Percentiles rank a stretch among this genome's conserved stretches.
Evolutionary conservation across 2,113 vertebrate species (phyloP).

Genomic region (Chitala chitala): DNA sequence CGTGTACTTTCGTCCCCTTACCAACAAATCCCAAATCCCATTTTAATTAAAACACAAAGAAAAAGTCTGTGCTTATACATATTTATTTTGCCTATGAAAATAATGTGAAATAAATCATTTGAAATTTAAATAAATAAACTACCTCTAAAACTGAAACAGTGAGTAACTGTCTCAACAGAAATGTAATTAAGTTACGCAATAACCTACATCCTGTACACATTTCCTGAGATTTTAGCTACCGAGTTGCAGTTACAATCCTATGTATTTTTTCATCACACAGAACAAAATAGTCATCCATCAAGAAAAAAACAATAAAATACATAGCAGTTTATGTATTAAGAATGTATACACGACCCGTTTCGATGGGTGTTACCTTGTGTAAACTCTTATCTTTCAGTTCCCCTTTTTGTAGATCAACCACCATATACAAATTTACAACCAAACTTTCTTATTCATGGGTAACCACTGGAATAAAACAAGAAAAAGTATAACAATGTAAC

Average conservation of each 20-base stretch:
- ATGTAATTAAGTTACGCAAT: constrained; percentile 63
- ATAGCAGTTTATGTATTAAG: too few relatives aligned
- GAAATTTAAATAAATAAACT: constrained; percentile 96
- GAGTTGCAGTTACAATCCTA: constrained; percentile 59
- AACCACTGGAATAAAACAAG: not conserved
- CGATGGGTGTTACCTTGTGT: too few relatives aligned
- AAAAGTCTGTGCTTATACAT: too few relatives aligned
- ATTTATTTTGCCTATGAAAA: constrained; percentile 92
- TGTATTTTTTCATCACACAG: constrained; percentile 39
- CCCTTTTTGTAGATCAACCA: too few relatives aligned
- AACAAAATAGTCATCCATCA: constrained; percentile 32
- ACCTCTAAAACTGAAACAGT: constrained; percentile 78
- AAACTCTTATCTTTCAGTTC: too few relatives aligned
- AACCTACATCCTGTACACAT: too few relatives aligned
- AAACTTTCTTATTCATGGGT: too few relatives aligned
- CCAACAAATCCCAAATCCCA: too few relatives aligned
- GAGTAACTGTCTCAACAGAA: constrained; percentile 46
- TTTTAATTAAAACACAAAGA: too few relatives aligned
- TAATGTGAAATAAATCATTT: constrained; percentile 99
- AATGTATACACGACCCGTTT: too few relatives aligned
- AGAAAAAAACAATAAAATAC: constrained; percentile 8
- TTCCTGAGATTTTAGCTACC: constrained; percentile 74
- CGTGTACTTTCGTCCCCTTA: too few relatives aligned
- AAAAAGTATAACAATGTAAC: not conserved
- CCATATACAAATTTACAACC: too few relatives aligned